Evolutionary conservation across 2,888 invertebrate genomes (phyloP).

Genomic region (Meteorus cinctellus): DNA sequence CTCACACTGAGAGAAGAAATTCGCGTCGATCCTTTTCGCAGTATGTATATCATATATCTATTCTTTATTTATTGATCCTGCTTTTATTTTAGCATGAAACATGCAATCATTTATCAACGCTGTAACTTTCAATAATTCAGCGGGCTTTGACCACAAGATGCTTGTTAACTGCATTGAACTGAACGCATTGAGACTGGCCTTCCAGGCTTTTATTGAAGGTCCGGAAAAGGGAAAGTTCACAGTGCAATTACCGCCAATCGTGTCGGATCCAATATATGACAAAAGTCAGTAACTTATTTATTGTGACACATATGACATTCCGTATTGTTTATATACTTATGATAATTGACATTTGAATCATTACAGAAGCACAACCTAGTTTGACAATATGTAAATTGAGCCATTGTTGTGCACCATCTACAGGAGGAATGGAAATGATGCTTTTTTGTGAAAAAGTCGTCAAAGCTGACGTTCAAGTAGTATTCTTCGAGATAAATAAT

Average conservation of each 20-base stretch:
- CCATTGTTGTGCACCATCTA: constrained; percentile 75
- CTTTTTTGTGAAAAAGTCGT: constrained; percentile 76
- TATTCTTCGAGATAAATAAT: constrained; percentile 76
- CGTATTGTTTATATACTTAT: constrained; percentile 10
- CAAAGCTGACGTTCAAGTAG: constrained; percentile 76
- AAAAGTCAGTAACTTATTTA: constrained; percentile 68
- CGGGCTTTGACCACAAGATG: constrained; percentile 75
- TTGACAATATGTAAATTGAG: constrained; percentile 77
- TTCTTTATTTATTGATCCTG: not conserved
- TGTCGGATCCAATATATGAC: constrained; percentile 78
- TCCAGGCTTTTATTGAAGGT: constrained; percentile 77
- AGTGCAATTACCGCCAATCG: constrained; percentile 75
- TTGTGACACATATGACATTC: not conserved
- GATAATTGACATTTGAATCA: constrained; percentile 62
- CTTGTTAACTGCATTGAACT: constrained; percentile 75
- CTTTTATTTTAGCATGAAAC: not conserved
- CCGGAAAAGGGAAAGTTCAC: constrained; percentile 74
- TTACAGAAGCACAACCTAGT: constrained; percentile 75
- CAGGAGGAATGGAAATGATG: constrained; percentile 77
- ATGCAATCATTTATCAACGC: not conserved
- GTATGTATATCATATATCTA: constrained; percentile 62
- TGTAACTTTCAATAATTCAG: constrained; percentile 62
- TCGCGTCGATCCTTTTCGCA: constrained; percentile 78
- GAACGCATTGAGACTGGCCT: constrained; percentile 77
- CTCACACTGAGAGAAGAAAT: constrained; percentile 75